phyloP scores from a whole-genome alignment of 2,113 vertebrate genomes.

The Elephantulus edwardii region DNA sequence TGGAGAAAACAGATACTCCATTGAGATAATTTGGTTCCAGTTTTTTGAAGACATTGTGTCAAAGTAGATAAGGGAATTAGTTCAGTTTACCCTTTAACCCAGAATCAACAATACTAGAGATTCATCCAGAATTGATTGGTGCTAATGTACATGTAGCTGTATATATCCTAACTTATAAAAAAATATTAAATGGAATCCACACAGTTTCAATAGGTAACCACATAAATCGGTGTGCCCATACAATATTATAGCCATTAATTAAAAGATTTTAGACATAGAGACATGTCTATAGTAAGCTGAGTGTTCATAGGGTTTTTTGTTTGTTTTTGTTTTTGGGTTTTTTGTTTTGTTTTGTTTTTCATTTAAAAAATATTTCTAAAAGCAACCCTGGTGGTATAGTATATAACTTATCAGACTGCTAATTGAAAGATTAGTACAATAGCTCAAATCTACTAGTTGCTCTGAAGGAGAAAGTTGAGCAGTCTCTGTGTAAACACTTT shows the following conservation, averaged over 20 bases:
- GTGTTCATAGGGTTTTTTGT: neutral
- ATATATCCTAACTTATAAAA: neutral
- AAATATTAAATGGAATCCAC: neutral
- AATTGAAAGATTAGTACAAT: too few relatives aligned
- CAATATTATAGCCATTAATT: neutral
- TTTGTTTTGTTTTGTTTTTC: too few relatives aligned
- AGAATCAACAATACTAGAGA: constrained; percentile 20
- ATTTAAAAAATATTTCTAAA: too few relatives aligned
- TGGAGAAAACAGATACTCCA: neutral
- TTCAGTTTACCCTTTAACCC: neutral
- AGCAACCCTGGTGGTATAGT: too few relatives aligned
- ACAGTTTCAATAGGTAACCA: neutral
- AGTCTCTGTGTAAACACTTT: too few relatives aligned
- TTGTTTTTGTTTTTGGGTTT: neutral
- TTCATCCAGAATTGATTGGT: neutral
- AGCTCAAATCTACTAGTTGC: too few relatives aligned
- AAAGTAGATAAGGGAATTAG: neutral
- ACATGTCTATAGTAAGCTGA: neutral
- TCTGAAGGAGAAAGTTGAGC: too few relatives aligned
- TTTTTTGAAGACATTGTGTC: neutral
- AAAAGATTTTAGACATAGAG: neutral
- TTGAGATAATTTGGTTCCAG: neutral
- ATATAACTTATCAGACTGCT: too few relatives aligned
- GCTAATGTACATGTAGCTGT: neutral
- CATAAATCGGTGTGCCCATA: neutral